Percentiles rank a stretch among this genome's conserved stretches.
Evolutionary conservation across 2,113 vertebrate species (phyloP).

Genomic region (Bubalus kerabau): DNA sequence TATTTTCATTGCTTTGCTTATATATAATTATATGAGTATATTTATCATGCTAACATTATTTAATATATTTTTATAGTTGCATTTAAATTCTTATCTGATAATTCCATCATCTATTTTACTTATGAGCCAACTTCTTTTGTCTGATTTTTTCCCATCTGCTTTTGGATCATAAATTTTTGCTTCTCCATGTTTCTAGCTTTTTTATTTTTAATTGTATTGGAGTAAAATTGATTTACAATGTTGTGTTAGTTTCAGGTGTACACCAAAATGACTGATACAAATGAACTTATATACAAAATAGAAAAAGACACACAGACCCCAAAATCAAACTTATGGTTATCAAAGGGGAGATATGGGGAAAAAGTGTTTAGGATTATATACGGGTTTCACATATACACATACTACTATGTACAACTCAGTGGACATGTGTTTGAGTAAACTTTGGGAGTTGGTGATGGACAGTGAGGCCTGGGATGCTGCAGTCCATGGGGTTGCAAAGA

Average conservation of each 20-base stretch:
- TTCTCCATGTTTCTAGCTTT: neutral
- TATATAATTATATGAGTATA: neutral
- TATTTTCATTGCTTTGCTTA: neutral
- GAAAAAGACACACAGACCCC: neutral
- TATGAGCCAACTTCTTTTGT: neutral
- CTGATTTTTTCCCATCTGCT: neutral
- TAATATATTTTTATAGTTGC: neutral
- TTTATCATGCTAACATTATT: neutral
- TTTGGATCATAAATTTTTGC: neutral
- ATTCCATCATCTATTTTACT: neutral
- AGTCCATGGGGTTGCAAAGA: neutral
- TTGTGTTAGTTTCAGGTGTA: neutral
- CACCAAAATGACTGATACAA: neutral
- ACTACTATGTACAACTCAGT: neutral
- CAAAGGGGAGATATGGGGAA: neutral
- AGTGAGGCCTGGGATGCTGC: neutral
- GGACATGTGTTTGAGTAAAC: neutral
- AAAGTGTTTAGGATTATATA: neutral
- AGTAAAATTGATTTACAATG: neutral
- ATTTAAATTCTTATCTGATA: neutral
- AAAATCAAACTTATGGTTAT: neutral
- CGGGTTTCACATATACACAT: neutral
- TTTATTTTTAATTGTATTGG: neutral
- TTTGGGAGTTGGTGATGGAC: neutral
- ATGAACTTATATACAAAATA: neutral